A percentile compares a stretch with the other conserved stretches of the same genome.
phyloP scores from a whole-genome alignment of 2,113 vertebrate species.

The Xyliphius kryptos region DNA sequence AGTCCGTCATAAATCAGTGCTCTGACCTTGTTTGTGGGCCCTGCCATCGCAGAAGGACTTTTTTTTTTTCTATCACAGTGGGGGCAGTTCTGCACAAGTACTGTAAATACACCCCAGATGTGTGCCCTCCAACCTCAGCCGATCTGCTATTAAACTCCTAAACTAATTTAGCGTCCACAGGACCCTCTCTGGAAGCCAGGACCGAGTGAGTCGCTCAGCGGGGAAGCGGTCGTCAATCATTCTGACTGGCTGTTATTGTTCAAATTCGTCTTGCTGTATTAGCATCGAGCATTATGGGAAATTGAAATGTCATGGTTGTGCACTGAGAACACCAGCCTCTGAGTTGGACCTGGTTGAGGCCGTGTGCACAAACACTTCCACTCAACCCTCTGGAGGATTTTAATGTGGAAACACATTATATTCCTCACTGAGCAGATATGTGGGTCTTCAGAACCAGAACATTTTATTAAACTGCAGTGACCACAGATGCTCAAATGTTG shows the following conservation, averaged over 20 bases:
- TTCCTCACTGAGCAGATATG: no score
- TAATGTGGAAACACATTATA: no score
- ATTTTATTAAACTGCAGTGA: no score
- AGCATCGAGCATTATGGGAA: constrained; percentile 24
- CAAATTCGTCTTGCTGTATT: constrained; percentile 28
- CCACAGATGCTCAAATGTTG: no score
- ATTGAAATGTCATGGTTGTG: constrained; percentile 29
- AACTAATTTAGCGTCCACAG: constrained; percentile 27
- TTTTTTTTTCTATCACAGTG: constrained; percentile 17
- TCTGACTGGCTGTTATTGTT: constrained; percentile 38
- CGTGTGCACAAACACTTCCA: no score
- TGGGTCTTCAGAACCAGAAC: no score
- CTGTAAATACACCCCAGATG: constrained; percentile 38
- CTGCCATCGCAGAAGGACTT: background rate
- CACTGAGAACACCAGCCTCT: constrained; percentile 4
- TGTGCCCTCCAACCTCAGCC: constrained; percentile 10
- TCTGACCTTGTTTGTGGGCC: background rate
- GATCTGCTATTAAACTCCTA: constrained; percentile 29
- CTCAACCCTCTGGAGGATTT: no score
- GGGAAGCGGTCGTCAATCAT: constrained; percentile 34
- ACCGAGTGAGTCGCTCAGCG: constrained; percentile 10
- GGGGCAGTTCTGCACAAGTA: constrained; percentile 15
- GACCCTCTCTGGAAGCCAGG: constrained; percentile 11
- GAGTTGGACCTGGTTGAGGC: background rate
- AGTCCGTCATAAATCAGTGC: constrained; percentile 23